Base-by-base conservation (phyloP, 2,797 vertebrate species). In the Tympanoctomys barrerae region DNA sequence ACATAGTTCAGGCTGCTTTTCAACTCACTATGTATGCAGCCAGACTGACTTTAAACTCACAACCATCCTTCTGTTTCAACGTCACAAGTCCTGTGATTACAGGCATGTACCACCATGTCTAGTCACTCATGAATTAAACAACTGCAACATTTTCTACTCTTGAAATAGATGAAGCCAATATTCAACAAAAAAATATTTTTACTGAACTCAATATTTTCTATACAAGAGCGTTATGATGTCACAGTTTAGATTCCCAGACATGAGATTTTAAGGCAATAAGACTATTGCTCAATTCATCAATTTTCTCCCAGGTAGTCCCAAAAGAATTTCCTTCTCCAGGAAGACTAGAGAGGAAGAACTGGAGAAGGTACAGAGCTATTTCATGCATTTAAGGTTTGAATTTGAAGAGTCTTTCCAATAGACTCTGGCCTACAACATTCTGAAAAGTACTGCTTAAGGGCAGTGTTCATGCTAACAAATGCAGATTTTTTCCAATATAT, bases 71-170 rank as follows among this genome's bases (percentile, higher is more conserved):
- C 24, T 49, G 42, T 42, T 28, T 49, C 42, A 49, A 42, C 42
- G 14, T 77, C 73, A 26, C 13, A 49, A 77, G 24, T 77, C 2
- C 42, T 77, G 39, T 26, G 39, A 42, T 75, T 42, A 26, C 5
- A 46, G 39, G 22, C 39, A 42, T 13, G 5, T 28, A 46, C 73
- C 24, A 77, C 26, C 73, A 77, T 28, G 13, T 26, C 12, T 77
- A 77, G 26, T 12, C 46, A 7, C 52, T 73, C 33, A 62, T 85
- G 42, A 96, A 96, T 59, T 87, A 91, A 84, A 61, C 26, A 97
- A 94, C 91, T 85, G 87, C 59, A 21, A 93, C 95, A 82, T 36
- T 94, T 96, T 95, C 26, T 42, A 13, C 73, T 92, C 39, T 95
- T 89, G 66, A 92, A 64, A 54, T 28, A 33, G 11, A 75, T 7